Percentiles rank a stretch among this genome's conserved stretches.
Conservation (phyloP, 2,797 vertebrate genomes). For the Anomalospiza imberbis region DNA sequence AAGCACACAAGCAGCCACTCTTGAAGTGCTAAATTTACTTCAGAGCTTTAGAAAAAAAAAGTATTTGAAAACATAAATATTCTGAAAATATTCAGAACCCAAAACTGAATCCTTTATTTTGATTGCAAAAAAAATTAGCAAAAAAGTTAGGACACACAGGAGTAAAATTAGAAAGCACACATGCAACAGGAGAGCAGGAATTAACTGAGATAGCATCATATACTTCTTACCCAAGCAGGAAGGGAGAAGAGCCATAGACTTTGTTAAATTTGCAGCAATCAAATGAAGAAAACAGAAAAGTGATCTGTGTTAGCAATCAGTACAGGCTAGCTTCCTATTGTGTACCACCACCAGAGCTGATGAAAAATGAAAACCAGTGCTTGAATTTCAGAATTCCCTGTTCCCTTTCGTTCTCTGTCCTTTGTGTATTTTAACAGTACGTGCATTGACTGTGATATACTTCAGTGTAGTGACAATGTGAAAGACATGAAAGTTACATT, state of each 20-base stretch:
- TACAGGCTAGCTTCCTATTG: slow-evolving; percentile 74
- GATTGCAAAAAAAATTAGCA: neutral
- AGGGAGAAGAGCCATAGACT: slow-evolving; percentile 88
- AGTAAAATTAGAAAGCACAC: slow-evolving; percentile 47
- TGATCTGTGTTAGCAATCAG: slow-evolving; percentile 85
- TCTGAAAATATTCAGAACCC: slow-evolving; percentile 46
- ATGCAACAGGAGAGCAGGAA: slow-evolving; percentile 64
- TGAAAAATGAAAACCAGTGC: slow-evolving; percentile 66
- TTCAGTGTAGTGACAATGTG: slow-evolving; percentile 28
- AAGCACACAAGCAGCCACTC: slow-evolving; percentile 28
- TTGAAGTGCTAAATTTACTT: slow-evolving; percentile 6
- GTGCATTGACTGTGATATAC: slow-evolving; percentile 53
- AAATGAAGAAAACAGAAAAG: slow-evolving; percentile 84
- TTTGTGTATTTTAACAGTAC: slow-evolving; percentile 37
- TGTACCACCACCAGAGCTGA: slow-evolving; percentile 79
- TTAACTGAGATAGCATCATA: slow-evolving; percentile 37
- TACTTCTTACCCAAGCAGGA: slow-evolving; percentile 91
- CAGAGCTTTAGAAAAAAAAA: slow-evolving; percentile 8
- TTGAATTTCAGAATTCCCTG: slow-evolving; percentile 59
- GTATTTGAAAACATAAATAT: neutral
- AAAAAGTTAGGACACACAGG: neutral
- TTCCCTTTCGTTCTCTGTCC: slow-evolving; percentile 17
- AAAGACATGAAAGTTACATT: neutral
- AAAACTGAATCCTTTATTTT: neutral
- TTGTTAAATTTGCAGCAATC: slow-evolving; percentile 94